Percentiles rank a stretch among this genome's conserved stretches.
Evolutionary conservation across 2,888 invertebrate genomes (phyloP).

Genomic region (Heliconius erato): DNA sequence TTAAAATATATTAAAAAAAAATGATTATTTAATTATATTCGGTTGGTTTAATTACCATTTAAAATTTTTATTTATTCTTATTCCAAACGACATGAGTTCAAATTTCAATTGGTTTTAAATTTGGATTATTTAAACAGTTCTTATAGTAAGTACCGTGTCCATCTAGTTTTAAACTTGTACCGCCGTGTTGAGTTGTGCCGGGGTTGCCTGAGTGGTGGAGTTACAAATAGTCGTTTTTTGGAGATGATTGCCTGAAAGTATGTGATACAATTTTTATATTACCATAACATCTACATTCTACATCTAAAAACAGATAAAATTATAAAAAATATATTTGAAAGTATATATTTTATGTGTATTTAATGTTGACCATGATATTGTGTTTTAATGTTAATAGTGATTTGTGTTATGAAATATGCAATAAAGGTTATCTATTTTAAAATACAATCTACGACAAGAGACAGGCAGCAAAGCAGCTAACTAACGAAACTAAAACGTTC

Average conservation of each 20-base stretch:
- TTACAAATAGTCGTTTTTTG: conserved; percentile 69
- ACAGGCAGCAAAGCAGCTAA: conserved; percentile 67
- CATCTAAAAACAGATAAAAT: conserved; percentile 10
- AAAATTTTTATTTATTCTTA: no score
- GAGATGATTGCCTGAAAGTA: conserved; percentile 78
- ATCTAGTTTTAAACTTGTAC: conserved; percentile 64
- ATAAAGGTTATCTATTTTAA: neutral
- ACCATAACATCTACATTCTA: conserved; percentile 10
- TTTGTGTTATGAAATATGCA: neutral
- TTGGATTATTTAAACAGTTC: conserved; percentile 35
- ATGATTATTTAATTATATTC: neutral
- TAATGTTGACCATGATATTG: neutral
- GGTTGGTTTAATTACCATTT: no score
- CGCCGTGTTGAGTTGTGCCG: conserved; percentile 72
- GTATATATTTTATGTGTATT: neutral
- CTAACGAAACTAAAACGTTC: conserved; percentile 48
- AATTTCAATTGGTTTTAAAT: neutral
- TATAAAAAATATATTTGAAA: neutral
- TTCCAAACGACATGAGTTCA: neutral
- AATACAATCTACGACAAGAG: conserved; percentile 57
- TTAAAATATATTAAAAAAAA: neutral
- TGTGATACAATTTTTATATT: conserved; percentile 39
- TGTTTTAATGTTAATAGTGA: neutral
- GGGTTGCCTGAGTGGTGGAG: conserved; percentile 64
- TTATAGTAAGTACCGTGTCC: conserved; percentile 45